A percentile compares a stretch with the other conserved stretches of the same genome.
These are phyloP conservation scores for Thymelicus acteon DNA, from an alignment of 2,888 invertebrate genomes.

Conservation along the genomic window DNA sequence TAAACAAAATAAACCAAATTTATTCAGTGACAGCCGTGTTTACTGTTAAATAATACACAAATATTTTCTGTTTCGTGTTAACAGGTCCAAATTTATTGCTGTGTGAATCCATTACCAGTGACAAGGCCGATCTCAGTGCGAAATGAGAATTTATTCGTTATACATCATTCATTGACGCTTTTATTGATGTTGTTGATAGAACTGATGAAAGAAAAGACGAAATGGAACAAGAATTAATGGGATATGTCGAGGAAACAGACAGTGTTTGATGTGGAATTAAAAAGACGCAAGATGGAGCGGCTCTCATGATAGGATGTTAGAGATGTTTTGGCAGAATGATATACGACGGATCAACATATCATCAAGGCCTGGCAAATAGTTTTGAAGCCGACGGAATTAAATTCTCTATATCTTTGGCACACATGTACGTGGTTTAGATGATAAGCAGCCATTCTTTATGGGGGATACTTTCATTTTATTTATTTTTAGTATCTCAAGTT, in stretches of 20 bases:
- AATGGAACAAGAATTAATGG: slow-evolving; percentile 44
- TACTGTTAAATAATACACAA: slow-evolving; percentile 72
- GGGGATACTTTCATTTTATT: slow-evolving; percentile 25
- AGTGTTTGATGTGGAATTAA: slow-evolving; percentile 45
- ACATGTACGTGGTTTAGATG: slow-evolving; percentile 48
- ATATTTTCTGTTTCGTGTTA: slow-evolving; percentile 69
- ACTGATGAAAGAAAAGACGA: slow-evolving; percentile 40
- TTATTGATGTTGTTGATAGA: slow-evolving; percentile 39
- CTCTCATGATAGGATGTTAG: slow-evolving; percentile 43
- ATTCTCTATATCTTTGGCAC: slow-evolving; percentile 47
- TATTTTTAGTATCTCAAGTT: slow-evolving; percentile 23
- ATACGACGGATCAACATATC: slow-evolving; percentile 61
- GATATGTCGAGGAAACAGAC: slow-evolving; percentile 42
- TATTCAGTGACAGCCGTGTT: slow-evolving; percentile 71
- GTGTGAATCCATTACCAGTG: slow-evolving; percentile 57
- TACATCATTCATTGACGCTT: slow-evolving; percentile 50
- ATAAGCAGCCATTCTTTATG: slow-evolving; percentile 28
- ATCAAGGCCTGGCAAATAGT: slow-evolving; percentile 65
- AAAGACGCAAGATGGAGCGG: slow-evolving; percentile 42
- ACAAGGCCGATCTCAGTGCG: slow-evolving; percentile 47
- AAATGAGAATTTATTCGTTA: slow-evolving; percentile 43
- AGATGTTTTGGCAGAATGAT: slow-evolving; percentile 63
- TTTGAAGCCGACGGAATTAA: slow-evolving; percentile 38
- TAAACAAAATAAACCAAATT: slow-evolving; percentile 72
- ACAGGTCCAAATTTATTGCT: slow-evolving; percentile 72